These are phyloP conservation scores for Squalus acanthias DNA, from an alignment of 2,797 vertebrate species.

Conservation along the genomic window DNA sequence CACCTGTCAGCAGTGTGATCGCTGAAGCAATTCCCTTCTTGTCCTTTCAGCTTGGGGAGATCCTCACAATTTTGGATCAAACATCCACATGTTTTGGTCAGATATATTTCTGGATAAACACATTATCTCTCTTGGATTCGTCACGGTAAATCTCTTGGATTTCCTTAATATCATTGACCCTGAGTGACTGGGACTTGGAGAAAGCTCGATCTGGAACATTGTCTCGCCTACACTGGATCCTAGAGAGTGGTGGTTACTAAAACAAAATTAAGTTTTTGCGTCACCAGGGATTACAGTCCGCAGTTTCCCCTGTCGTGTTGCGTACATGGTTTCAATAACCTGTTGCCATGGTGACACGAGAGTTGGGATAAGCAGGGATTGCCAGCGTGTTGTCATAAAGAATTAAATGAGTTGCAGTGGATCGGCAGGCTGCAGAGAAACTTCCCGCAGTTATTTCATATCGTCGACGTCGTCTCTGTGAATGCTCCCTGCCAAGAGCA, in stretches of 20 bases:
- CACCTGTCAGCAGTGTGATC: background rate
- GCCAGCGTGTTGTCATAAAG: constrained; percentile 27
- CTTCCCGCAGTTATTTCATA: constrained; percentile 26
- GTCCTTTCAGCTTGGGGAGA: background rate
- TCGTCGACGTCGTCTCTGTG: background rate
- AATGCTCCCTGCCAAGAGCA: constrained; percentile 18
- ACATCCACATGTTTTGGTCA: background rate
- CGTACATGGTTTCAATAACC: constrained; percentile 5
- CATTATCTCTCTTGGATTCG: background rate
- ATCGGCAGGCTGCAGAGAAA: constrained; percentile 25
- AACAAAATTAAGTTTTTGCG: background rate
- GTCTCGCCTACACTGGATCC: background rate
- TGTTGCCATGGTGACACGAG: constrained; percentile 31
- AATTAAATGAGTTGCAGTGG: constrained; percentile 23
- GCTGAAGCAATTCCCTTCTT: background rate
- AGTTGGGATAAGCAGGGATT: constrained; percentile 28
- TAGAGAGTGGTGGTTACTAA: background rate
- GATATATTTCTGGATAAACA: background rate
- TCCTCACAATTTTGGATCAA: background rate
- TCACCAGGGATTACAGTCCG: constrained; percentile 18
- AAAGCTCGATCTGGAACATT: background rate
- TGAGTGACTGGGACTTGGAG: background rate
- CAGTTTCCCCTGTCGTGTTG: constrained; percentile 8
- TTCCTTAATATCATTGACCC: background rate
- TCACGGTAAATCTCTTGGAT: background rate